Evolutionary conservation across 2,888 invertebrate species (phyloP).

Genomic region (Chydorus sphaericus): DNA sequence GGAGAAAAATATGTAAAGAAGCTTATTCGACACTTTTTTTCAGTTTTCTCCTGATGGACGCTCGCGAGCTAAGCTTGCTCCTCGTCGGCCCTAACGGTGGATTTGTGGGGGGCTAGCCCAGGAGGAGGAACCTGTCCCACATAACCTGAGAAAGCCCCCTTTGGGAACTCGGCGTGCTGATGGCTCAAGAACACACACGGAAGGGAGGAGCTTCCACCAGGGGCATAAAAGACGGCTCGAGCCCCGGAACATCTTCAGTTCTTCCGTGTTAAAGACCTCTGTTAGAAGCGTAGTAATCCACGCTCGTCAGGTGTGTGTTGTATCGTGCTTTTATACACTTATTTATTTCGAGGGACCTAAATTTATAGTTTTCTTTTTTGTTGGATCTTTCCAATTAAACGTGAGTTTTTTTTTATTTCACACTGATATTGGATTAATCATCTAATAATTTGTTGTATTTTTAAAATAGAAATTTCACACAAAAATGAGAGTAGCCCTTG

Average conservation of each 20-base stretch:
- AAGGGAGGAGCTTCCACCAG: neutral
- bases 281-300: too few relatives aligned
- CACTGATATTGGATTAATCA: neutral
- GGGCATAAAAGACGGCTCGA: constrained; percentile 1
- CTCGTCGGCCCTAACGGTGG: too few relatives aligned
- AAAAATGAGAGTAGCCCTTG: constrained; percentile 2
- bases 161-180: neutral
- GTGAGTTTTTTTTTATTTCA: neutral
- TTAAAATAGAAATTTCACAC: neutral
- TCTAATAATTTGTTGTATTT: neutral
- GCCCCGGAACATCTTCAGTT: constrained; percentile 1
- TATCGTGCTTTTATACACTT: too few relatives aligned
- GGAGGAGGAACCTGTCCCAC: neutral
- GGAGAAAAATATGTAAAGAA: too few relatives aligned
- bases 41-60: too few relatives aligned
- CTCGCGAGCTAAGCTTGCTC: too few relatives aligned
- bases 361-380: neutral
- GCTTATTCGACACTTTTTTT: too few relatives aligned
- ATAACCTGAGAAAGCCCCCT: neutral
- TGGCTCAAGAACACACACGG: neutral
- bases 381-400: neutral
- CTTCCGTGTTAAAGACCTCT: too few relatives aligned
- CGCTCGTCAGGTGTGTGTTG: too few relatives aligned
- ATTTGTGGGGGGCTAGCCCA: too few relatives aligned
- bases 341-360: neutral